These are phyloP conservation scores for Porites evermanni DNA, from an alignment of 92 coral and sea anemone species.

Conservation along the genomic window DNA sequence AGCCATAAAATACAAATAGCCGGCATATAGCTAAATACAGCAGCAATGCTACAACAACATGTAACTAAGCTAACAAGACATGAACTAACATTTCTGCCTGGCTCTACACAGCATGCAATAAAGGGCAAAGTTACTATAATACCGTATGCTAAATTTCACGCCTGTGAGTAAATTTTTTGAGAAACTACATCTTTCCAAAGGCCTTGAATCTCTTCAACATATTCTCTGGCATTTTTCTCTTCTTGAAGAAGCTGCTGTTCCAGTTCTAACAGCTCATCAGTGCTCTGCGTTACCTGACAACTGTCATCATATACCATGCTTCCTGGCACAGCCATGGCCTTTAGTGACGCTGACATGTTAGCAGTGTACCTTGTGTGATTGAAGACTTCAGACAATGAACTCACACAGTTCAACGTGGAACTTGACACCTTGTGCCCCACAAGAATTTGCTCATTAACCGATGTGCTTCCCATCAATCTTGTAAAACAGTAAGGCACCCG, in stretches of 20 bases:
- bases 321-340: constrained; percentile 74
- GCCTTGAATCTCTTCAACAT: constrained; percentile 78
- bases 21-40: not conserved
- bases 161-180: not conserved
- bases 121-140: not conserved
- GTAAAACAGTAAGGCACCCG: constrained; percentile 87
- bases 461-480: constrained; percentile 84
- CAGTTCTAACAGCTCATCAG: constrained; percentile 46
- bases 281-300: not conserved
- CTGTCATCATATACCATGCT: constrained; percentile 23
- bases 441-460: constrained; percentile 84
- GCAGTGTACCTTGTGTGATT: constrained; percentile 69
- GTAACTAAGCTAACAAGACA: not conserved
- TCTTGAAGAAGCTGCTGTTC: constrained; percentile 75
- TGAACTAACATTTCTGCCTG: not conserved
- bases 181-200: constrained; percentile 82
- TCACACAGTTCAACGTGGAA: constrained; percentile 61
- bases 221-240: constrained; percentile 70
- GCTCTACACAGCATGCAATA: not conserved
- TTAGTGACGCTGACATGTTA: constrained; percentile 64
- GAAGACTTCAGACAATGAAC: constrained; percentile 66
- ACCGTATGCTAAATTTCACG: not conserved
- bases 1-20: not conserved
- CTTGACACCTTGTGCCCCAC: constrained; percentile 85
- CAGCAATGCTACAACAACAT: not conserved